Percentiles rank a stretch among this genome's conserved stretches.
Conservation (phyloP, 2,888 invertebrate species). For the Aspidiotus destructor region DNA sequence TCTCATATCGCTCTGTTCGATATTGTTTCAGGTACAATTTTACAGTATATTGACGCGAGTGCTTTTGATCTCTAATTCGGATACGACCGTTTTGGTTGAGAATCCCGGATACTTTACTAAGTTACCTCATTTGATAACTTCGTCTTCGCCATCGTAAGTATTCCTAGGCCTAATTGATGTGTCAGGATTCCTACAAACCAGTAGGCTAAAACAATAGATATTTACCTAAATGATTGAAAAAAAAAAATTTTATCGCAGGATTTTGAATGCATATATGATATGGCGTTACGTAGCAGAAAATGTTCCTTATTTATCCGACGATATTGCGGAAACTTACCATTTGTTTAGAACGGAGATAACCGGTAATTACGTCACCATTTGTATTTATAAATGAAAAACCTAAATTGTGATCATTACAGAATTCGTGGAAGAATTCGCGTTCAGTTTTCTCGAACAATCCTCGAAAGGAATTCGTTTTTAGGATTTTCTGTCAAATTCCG, state of each 20-base stretch:
- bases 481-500: too few relatives aligned
- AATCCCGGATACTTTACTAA: slow-evolving; percentile 47
- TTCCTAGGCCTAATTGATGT: too few relatives aligned
- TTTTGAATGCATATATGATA: slow-evolving; percentile 50
- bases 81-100: slow-evolving; percentile 47
- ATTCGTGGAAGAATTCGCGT: too few relatives aligned
- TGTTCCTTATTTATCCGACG: slow-evolving; percentile 47
- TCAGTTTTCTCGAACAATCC: too few relatives aligned
- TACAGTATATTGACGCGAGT: slow-evolving; percentile 45
- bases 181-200: too few relatives aligned
- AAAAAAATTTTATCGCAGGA: slow-evolving; percentile 39
- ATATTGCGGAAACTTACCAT: slow-evolving; percentile 37
- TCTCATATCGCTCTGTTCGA: slow-evolving; percentile 5
- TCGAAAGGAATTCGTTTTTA: too few relatives aligned
- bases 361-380: slow-evolving; percentile 32
- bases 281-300: slow-evolving; percentile 50
- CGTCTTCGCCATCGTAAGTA: not conserved
- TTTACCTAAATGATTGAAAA: too few relatives aligned
- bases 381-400: too few relatives aligned
- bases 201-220: too few relatives aligned
- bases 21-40: slow-evolving; percentile 42
- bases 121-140: slow-evolving; percentile 41
- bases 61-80: slow-evolving; percentile 46
- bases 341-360: slow-evolving; percentile 37
- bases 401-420: too few relatives aligned